phyloP scores from a whole-genome alignment of 2,888 invertebrate species.

The Taphrorychus bicolor region DNA sequence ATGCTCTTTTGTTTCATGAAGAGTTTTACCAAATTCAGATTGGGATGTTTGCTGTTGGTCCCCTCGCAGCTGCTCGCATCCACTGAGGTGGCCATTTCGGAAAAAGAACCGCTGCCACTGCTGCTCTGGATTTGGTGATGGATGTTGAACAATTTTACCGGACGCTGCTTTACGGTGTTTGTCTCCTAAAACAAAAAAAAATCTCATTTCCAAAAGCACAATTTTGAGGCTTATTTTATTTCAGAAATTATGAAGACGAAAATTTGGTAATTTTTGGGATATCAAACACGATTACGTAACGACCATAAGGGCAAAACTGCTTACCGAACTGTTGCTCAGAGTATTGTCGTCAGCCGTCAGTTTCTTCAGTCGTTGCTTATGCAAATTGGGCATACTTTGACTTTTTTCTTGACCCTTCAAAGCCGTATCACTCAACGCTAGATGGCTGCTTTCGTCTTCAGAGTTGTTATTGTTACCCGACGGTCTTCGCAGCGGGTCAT shows the following conservation, averaged over 20 bases:
- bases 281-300: too few relatives aligned
- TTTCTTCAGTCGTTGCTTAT: conserved; percentile 61
- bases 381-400: conserved; percentile 80
- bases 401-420: conserved; percentile 81
- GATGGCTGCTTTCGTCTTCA: conserved; percentile 64
- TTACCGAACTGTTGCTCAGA: conserved; percentile 71
- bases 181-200: conserved; percentile 28
- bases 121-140: conserved; percentile 58
- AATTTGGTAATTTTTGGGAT: too few relatives aligned
- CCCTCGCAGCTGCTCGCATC: conserved; percentile 54
- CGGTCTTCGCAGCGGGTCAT: conserved; percentile 70
- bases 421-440: conserved; percentile 64
- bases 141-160: conserved; percentile 60
- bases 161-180: conserved; percentile 50
- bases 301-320: conserved; percentile 48
- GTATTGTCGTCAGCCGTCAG: conserved; percentile 49
- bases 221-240: too few relatives aligned
- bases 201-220: too few relatives aligned
- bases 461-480: conserved; percentile 69
- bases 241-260: too few relatives aligned
- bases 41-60: conserved; percentile 59
- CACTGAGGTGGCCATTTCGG: conserved; percentile 59
- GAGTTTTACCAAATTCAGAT: conserved; percentile 83
- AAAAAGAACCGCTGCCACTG: conserved; percentile 54
- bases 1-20: conserved; percentile 91